These are phyloP conservation scores for Mythimna vitellina DNA, from an alignment of 2,888 invertebrate genomes.

Conservation along the genomic window DNA sequence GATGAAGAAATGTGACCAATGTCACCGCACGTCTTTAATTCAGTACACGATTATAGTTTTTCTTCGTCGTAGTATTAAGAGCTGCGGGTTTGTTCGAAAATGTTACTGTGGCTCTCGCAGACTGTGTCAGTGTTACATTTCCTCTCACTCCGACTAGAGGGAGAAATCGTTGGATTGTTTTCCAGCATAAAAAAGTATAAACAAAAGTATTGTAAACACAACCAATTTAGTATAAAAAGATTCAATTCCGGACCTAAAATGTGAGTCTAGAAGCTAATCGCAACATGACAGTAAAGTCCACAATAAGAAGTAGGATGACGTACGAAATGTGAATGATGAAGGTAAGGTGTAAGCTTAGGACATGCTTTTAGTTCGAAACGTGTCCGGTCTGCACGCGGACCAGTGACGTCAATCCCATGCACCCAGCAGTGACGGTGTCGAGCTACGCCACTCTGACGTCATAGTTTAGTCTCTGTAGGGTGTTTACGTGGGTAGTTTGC, in stretches of 20 bases:
- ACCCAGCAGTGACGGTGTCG: slow-evolving; percentile 5
- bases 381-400: slow-evolving; percentile 19
- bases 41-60: too few species aligned
- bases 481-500: slow-evolving; percentile 1
- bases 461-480: slow-evolving; percentile 1
- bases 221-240: not conserved
- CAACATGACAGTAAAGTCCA: not conserved
- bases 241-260: not conserved
- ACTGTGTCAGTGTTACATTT: too few species aligned
- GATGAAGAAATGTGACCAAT: too few species aligned
- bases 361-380: slow-evolving; percentile 17
- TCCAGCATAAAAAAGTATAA: not conserved
- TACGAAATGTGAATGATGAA: slow-evolving; percentile 5
- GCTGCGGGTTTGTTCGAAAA: too few species aligned
- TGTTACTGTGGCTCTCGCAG: too few species aligned
- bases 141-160: too few species aligned
- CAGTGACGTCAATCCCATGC: slow-evolving; percentile 42
- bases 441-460: slow-evolving; percentile 22
- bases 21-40: too few species aligned
- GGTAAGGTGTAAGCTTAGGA: not conserved
- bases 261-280: not conserved
- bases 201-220: not conserved
- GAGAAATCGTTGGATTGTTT: too few species aligned
- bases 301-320: slow-evolving; percentile 2
- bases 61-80: too few species aligned